Conservation (phyloP, 2,797 vertebrate genomes). For the Brachyalestes nurse region DNA sequence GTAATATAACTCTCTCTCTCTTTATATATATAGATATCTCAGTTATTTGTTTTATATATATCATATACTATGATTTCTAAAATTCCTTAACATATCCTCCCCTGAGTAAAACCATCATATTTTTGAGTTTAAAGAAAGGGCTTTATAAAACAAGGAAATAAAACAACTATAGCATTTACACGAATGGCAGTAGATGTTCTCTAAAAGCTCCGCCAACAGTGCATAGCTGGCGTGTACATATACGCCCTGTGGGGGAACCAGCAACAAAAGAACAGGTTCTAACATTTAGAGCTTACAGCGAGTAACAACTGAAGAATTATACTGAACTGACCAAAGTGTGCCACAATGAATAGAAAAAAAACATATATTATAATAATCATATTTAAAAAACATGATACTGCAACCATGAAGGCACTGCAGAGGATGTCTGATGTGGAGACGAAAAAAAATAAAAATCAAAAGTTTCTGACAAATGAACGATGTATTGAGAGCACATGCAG, state of each 20-base stretch:
- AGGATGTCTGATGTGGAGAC: slow-evolving; percentile 63
- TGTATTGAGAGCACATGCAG: neutral
- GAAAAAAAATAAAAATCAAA: slow-evolving; percentile 13
- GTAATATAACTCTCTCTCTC: neutral
- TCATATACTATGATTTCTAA: neutral
- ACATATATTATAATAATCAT: slow-evolving; percentile 2
- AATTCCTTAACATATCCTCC: slow-evolving; percentile 38
- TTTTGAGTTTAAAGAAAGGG: slow-evolving; percentile 20
- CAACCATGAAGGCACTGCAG: slow-evolving; percentile 77
- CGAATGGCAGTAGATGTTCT: slow-evolving; percentile 29
- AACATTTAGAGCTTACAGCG: slow-evolving; percentile 42
- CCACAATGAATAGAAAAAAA: slow-evolving; percentile 27
- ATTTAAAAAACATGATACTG: slow-evolving; percentile 58
- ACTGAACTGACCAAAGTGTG: neutral
- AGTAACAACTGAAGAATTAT: slow-evolving; percentile 5
- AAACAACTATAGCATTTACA: slow-evolving; percentile 39
- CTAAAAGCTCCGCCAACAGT: slow-evolving; percentile 24
- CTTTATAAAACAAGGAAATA: slow-evolving; percentile 39
- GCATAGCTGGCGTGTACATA: slow-evolving; percentile 14
- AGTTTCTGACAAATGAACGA: neutral
- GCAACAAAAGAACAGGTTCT: slow-evolving; percentile 34
- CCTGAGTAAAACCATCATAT: slow-evolving; percentile 48
- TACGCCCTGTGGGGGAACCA: slow-evolving; percentile 24
- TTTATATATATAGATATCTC: neutral
- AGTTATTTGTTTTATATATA: neutral